These are phyloP conservation scores for Ceyx cyanopectus DNA, from an alignment of 2,113 vertebrate genomes.

Conservation along the genomic window DNA sequence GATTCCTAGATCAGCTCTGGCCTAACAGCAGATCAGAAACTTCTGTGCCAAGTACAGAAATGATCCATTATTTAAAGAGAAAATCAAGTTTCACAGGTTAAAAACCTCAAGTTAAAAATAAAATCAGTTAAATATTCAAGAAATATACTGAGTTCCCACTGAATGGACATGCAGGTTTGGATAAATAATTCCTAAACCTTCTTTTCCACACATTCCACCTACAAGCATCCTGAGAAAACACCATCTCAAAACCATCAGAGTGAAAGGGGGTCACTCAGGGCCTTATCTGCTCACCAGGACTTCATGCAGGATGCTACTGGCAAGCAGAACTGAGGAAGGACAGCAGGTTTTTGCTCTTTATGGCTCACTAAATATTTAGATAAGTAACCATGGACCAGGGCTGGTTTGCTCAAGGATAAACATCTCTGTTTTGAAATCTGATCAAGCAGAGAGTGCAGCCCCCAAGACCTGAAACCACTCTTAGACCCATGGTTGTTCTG, in stretches of 20 bases:
- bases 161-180: not conserved
- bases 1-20: not conserved
- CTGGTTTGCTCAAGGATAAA: not conserved
- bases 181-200: not conserved
- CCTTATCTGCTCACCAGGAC: rapidly evolving
- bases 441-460: not conserved
- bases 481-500: not conserved
- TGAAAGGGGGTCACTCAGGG: not conserved
- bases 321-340: not conserved
- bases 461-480: not conserved
- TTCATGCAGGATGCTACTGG: not conserved
- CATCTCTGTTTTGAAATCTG: not conserved
- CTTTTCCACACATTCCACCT: not conserved
- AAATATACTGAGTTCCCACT: not conserved
- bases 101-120: not conserved
- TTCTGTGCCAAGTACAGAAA: not conserved
- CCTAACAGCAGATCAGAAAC: not conserved
- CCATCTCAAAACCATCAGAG: not conserved
- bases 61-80: not conserved
- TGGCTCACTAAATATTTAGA: not conserved
- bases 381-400: not conserved
- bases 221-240: not conserved
- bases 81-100: rapidly evolving
- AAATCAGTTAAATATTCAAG: not conserved
- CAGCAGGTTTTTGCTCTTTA: not conserved